Evolutionary conservation across 2,888 invertebrate species (phyloP).

Genomic region (Venusia cambrica): DNA sequence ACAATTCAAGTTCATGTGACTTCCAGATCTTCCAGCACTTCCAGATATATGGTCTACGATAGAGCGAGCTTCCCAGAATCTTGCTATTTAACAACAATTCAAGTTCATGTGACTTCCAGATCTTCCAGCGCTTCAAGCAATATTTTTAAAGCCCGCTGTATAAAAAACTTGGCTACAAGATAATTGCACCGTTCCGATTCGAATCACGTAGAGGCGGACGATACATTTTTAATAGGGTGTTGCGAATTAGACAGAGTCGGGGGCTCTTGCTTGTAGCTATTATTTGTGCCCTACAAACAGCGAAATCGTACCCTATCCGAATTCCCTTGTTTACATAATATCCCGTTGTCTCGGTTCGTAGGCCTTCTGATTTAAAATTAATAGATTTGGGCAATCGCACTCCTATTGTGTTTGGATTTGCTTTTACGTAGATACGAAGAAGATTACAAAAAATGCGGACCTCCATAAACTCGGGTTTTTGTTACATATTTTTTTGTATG

Average conservation of each 20-base stretch:
- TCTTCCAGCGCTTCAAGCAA: too few relatives aligned
- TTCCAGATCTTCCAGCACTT: too few relatives aligned
- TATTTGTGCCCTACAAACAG: conserved; percentile 19
- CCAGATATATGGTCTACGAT: too few relatives aligned
- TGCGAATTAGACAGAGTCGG: conserved; percentile 25
- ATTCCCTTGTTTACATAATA: conserved; percentile 19
- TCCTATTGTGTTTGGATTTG: conserved; percentile 15
- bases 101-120: too few relatives aligned
- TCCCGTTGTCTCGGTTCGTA: conserved; percentile 1
- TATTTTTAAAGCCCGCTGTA: too few relatives aligned
- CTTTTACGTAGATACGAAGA: conserved; percentile 14
- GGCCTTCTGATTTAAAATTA: conserved; percentile 16
- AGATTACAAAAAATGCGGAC: conserved; percentile 3
- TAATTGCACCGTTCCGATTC: conserved; percentile 27
- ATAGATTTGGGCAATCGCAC: conserved; percentile 16
- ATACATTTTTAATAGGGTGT: conserved; percentile 34
- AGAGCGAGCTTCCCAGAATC: too few relatives aligned
- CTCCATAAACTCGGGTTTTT: too few relatives aligned
- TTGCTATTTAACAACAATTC: too few relatives aligned
- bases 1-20: too few relatives aligned
- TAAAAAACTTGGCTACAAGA: conserved; percentile 15
- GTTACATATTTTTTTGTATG: too few relatives aligned
- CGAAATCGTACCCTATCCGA: conserved; percentile 24
- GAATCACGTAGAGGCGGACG: conserved; percentile 32
- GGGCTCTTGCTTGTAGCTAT: conserved; percentile 23